These are phyloP conservation scores for Trichopoda pennipes DNA, from an alignment of 2,888 invertebrate genomes.

Conservation along the genomic window DNA sequence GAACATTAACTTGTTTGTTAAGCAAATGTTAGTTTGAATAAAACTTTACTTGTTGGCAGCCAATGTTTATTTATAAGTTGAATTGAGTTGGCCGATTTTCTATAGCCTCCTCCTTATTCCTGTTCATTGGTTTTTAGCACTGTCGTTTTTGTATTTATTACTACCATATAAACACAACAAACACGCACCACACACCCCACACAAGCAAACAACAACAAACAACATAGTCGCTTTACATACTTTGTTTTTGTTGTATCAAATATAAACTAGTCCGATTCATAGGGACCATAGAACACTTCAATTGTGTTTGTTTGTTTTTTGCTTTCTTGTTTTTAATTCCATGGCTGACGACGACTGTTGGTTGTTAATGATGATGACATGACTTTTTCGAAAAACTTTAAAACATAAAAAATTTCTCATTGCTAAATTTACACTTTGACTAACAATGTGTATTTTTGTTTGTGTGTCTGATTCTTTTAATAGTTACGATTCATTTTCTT, in stretches of 20 bases:
- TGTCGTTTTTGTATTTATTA: conserved; percentile 35
- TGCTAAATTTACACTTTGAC: conserved; percentile 59
- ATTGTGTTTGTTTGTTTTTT: background rate
- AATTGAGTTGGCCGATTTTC: background rate
- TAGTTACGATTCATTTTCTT: background rate
- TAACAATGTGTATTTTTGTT: background rate
- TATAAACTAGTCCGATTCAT: conserved; percentile 4
- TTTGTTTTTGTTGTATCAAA: background rate
- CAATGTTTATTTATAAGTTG: conserved; percentile 17
- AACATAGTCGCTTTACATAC: conserved; percentile 20
- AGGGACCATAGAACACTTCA: conserved; percentile 1
- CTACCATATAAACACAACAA: conserved; percentile 31
- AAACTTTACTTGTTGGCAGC: background rate
- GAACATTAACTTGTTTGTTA: conserved; percentile 62
- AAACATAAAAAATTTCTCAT: conserved; percentile 48
- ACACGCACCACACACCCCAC: background rate
- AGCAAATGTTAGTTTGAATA: conserved; percentile 19
- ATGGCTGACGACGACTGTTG: conserved; percentile 26
- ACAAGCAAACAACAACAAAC: conserved; percentile 14
- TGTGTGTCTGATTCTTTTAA: background rate
- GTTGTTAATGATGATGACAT: conserved; percentile 61
- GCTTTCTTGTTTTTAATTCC: too few species aligned
- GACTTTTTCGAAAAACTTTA: conserved; percentile 52
- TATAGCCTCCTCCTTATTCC: conserved; percentile 26
- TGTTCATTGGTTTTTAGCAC: conserved; percentile 39